Evolutionary conservation across 2,113 vertebrate genomes (phyloP).

Genomic region (Gallinago paraguaiae): DNA sequence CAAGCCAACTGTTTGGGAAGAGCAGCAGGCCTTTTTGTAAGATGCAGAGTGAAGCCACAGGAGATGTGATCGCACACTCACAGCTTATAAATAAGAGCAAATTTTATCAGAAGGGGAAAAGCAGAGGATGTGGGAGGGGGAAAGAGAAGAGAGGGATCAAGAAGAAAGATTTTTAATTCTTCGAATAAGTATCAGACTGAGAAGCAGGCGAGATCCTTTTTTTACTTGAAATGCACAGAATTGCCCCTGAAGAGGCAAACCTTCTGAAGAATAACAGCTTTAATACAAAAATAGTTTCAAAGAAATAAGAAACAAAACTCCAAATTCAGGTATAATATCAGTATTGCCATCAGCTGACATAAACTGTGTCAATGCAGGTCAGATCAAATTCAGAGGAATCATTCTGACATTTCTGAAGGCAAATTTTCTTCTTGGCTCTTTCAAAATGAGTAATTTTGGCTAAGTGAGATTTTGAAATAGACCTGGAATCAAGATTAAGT

Average conservation of each 20-base stretch:
- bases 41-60: neutral
- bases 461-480: neutral
- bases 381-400: neutral
- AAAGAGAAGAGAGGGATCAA: neutral
- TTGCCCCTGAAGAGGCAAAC: neutral
- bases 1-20: neutral
- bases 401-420: neutral
- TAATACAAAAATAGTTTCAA: neutral
- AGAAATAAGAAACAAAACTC: neutral
- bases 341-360: neutral
- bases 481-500: neutral
- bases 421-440: neutral
- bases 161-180: neutral
- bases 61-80: neutral
- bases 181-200: neutral
- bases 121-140: neutral
- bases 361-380: neutral
- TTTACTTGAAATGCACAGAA: neutral
- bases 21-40: neutral
- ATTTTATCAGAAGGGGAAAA: neutral
- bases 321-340: neutral
- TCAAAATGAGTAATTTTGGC: neutral
- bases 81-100: neutral
- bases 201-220: neutral
- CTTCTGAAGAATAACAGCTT: neutral